Evolutionary conservation across 2,797 vertebrate genomes (phyloP), one percentile per base, ranked within the genome.

Genomic region (Fratercula arctica): DNA sequence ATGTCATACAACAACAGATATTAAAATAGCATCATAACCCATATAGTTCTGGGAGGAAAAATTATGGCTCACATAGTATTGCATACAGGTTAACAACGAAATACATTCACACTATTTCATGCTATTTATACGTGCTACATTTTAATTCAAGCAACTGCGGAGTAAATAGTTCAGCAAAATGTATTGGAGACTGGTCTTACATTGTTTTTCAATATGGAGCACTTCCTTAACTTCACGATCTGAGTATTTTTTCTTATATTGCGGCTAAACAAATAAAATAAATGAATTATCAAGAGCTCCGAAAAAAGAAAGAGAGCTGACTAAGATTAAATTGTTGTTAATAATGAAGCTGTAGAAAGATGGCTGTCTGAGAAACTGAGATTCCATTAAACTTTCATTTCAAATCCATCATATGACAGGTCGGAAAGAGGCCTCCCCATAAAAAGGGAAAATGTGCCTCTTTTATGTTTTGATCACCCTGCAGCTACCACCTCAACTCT

Each of bases 321-420:
- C 46, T 93, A 87, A 69, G 76, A 91, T 60, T 43, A 87, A 84
- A 80, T 57, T 37, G 45, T 72, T 95, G 87, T 87, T 90, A 94
- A 92, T 89, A 87, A 93, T 29, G 50, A 93, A 92, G 74, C 89
- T 89, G 81, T 69, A 70, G 83, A 94, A 88, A 92, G 80, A 95
- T n/a, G 79, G 35, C 67, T 95, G 90, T 33, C 77, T 87, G 29
- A 87, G 74, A 87, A 87, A 67, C 43, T 57, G 25, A 45, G n/a
- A 64, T 33, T 50, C 79, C 56, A 61, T 75, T 77, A 75, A 78
- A 91, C 61, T 60, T 91, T 80, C 31, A 79, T 88, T 95, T 87
- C 68, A 64, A 88, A 90, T 74, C 78, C 74, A 88, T 78, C 87
- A 69, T 43, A n/a, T 57, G 69, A 85, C 69, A 86, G 74, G 85